Base-by-base conservation (phyloP, 2,888 invertebrate species). In the Peribatodes rhomboidaria region DNA sequence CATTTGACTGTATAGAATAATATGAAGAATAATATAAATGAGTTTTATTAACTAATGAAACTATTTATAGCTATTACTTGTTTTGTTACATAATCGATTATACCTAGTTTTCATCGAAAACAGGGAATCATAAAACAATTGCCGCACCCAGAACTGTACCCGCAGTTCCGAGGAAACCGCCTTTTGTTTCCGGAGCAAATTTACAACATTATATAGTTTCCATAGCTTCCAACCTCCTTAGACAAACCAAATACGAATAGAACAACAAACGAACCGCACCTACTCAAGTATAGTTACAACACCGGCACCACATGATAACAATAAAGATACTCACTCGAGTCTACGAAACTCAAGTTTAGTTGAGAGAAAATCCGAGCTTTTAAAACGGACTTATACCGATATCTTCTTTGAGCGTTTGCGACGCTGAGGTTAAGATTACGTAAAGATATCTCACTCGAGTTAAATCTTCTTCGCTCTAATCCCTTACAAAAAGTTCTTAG, bases 241-340 rank as follows among this genome's bases (percentile, higher is more conserved):
- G 22, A 65, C 65, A 65, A 60, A 65, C 60, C 27, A 39, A 18
- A 57, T 52, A 60, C 52, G 16, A 56, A 57, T 42, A 56, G 50
- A 61, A 46, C 60, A 65, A 65, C 60, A 61, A 65, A 60, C 60
- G 46, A 60, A 61, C 65, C 65, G 44, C 65, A 59, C 63, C 31
- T 55, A 56, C 46, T 65, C 42, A 47, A 52, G 41, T 52, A 50
- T 57, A 60, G 65, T 46, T 65, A 59, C 46, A 44, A 31, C 10
- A 56, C 53, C 54, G 50, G 37, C 55, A 50, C 59, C 59, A 44
- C 64, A 59, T 50, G 55, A 55, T 59, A 56, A 59, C 54, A 59
- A 56, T 55, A 60, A 39, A 60, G 55, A 50, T 50, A 53, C 47
- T 37, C 20, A 13, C 18, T 41, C 6, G 42, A 50, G 56, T 55